Evolutionary conservation across 1,140 invertebrate species (phyloP).

Genomic region (Caenorhabditis latens): DNA sequence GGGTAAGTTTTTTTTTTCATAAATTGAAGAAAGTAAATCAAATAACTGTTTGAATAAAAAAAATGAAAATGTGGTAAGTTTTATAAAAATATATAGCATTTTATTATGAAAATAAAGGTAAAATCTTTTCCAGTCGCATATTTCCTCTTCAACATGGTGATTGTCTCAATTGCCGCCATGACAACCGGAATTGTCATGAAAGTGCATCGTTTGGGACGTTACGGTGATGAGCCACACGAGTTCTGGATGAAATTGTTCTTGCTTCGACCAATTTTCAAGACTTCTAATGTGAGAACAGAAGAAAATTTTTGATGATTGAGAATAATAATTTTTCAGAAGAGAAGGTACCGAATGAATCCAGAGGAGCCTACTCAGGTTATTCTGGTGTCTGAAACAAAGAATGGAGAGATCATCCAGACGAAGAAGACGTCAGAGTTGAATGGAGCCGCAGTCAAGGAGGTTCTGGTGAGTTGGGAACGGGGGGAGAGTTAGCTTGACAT

Average conservation of each 20-base stretch:
- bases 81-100: no score
- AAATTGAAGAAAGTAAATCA: no score
- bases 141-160: conserved; percentile 75
- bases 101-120: no score
- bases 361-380: conserved; percentile 27
- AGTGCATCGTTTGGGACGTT: conserved; percentile 71
- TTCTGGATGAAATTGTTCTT: conserved; percentile 67
- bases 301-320: background rate
- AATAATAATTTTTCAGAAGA: conserved; percentile 5
- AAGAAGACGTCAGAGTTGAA: conserved; percentile 19
- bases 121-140: conserved; percentile 71
- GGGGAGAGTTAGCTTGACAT: background rate
- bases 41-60: no score
- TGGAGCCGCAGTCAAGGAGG: background rate
- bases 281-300: background rate
- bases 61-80: no score
- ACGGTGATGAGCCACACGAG: conserved; percentile 69
- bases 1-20: conserved; percentile 61
- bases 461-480: background rate
- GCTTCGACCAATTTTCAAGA: conserved; percentile 49
- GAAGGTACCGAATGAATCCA: conserved; percentile 49
- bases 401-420: background rate
- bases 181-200: conserved; percentile 71
- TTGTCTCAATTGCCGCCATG: conserved; percentile 71
- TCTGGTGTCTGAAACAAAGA: conserved; percentile 2